These are phyloP conservation scores for Drosophila fungiperda DNA, from an alignment of 2,888 invertebrate genomes.

Conservation along the genomic window DNA sequence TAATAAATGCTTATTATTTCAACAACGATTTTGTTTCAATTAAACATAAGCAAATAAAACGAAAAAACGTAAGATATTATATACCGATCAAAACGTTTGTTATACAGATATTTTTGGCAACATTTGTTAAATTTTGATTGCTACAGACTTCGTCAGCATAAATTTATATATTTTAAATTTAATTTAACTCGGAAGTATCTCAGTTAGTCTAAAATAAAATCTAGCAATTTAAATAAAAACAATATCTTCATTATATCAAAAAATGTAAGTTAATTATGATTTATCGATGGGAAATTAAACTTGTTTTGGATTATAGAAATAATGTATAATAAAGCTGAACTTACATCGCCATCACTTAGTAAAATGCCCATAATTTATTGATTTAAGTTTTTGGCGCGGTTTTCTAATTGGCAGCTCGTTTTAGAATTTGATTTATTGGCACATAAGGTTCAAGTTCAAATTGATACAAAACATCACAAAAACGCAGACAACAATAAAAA, in stretches of 20 bases:
- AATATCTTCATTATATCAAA: not conserved
- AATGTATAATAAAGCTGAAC: constrained; percentile 49
- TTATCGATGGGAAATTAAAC: constrained; percentile 25
- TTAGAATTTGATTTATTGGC: constrained; percentile 46
- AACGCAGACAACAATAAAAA: constrained; percentile 45
- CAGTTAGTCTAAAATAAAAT: not conserved
- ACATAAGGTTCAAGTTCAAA: constrained; percentile 43
- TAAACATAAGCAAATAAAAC: not conserved
- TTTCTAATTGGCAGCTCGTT: constrained; percentile 47
- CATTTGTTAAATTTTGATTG: not conserved
- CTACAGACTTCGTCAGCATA: too few species aligned
- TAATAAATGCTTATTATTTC: too few species aligned
- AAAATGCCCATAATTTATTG: constrained; percentile 80
- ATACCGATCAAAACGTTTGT: not conserved
- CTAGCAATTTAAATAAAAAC: not conserved
- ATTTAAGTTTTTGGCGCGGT: constrained; percentile 25
- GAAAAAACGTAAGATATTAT: not conserved
- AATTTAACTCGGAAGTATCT: not conserved
- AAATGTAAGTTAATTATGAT: constrained; percentile 8
- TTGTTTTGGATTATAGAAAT: constrained; percentile 22
- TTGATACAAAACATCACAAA: constrained; percentile 30
- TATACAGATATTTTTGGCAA: too few species aligned
- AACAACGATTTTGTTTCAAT: not conserved
- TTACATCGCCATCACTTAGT: constrained; percentile 83
- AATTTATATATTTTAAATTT: not conserved